phyloP scores from a whole-genome alignment of 1,140 invertebrate species.

The Protaetia brevitarsis region DNA sequence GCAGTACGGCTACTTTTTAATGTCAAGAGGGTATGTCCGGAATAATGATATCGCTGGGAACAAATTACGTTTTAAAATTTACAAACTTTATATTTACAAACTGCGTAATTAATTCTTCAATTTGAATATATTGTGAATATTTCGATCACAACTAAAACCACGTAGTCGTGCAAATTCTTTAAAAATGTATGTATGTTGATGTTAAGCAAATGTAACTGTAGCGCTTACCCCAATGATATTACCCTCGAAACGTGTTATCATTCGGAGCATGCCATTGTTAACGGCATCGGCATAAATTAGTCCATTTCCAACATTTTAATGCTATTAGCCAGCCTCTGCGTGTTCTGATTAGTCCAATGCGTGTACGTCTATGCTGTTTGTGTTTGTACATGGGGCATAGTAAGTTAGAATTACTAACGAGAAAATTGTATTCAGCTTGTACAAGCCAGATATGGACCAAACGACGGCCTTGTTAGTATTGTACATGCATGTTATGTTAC shows the following conservation, averaged over 20 bases:
- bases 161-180: too few relatives aligned
- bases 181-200: not conserved
- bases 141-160: not conserved
- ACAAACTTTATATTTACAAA: too few relatives aligned
- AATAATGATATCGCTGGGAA: too few relatives aligned
- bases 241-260: not conserved
- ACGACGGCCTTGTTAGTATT: too few relatives aligned
- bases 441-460: too few relatives aligned
- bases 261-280: not conserved
- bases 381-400: not conserved
- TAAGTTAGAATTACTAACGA: not conserved
- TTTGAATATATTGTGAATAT: not conserved
- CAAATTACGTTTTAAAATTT: too few relatives aligned
- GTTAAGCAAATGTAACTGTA: not conserved
- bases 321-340: not conserved
- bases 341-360: not conserved
- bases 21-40: too few relatives aligned
- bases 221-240: not conserved
- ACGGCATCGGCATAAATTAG: constrained; percentile 2
- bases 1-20: too few relatives aligned
- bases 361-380: not conserved
- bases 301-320: constrained; percentile 15
- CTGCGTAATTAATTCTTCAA: too few relatives aligned
- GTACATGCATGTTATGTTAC: too few relatives aligned
- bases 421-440: not conserved